These are phyloP conservation scores for Pyrocoelia pectoralis DNA, from an alignment of 2,888 invertebrate genomes.

Conservation along the genomic window DNA sequence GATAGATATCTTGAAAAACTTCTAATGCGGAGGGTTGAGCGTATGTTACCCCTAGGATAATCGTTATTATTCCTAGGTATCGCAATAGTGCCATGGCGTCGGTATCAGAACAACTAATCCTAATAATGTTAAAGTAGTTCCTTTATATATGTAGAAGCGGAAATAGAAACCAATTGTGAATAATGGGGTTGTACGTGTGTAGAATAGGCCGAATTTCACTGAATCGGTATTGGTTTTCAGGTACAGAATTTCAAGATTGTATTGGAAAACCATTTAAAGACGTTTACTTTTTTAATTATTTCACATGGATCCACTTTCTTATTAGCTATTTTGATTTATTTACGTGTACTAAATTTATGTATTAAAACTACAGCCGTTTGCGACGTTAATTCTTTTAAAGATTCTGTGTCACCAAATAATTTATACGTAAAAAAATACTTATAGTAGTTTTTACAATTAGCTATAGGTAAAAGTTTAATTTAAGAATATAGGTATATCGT, in stretches of 20 bases:
- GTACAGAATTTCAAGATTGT: slow-evolving; percentile 28
- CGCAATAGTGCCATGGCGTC: slow-evolving; percentile 28
- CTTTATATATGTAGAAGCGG: slow-evolving; percentile 56
- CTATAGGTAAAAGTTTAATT: too few relatives aligned
- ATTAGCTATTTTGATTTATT: neutral
- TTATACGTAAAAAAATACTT: too few relatives aligned
- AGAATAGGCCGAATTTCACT: slow-evolving; percentile 40
- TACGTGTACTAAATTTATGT: neutral
- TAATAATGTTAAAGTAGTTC: slow-evolving; percentile 40
- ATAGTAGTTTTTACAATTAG: too few relatives aligned
- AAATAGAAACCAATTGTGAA: slow-evolving; percentile 58
- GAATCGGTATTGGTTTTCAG: slow-evolving; percentile 31
- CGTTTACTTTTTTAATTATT: neutral
- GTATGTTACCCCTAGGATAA: slow-evolving; percentile 23
- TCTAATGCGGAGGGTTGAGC: slow-evolving; percentile 66
- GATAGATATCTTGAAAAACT: slow-evolving; percentile 71
- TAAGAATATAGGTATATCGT: too few relatives aligned
- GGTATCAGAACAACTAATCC: slow-evolving; percentile 33
- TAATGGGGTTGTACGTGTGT: slow-evolving; percentile 57
- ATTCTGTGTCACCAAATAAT: too few relatives aligned
- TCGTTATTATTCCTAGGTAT: slow-evolving; percentile 17
- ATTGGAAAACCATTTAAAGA: slow-evolving; percentile 11
- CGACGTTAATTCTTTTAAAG: too few relatives aligned
- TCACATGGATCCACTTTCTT: slow-evolving; percentile 4
- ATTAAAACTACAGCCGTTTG: too few relatives aligned